A percentile compares a stretch with the other conserved stretches of the same genome.
Evolutionary conservation across 2,888 invertebrate species (phyloP).

Genomic region (Polydrusus pterygomalis): DNA sequence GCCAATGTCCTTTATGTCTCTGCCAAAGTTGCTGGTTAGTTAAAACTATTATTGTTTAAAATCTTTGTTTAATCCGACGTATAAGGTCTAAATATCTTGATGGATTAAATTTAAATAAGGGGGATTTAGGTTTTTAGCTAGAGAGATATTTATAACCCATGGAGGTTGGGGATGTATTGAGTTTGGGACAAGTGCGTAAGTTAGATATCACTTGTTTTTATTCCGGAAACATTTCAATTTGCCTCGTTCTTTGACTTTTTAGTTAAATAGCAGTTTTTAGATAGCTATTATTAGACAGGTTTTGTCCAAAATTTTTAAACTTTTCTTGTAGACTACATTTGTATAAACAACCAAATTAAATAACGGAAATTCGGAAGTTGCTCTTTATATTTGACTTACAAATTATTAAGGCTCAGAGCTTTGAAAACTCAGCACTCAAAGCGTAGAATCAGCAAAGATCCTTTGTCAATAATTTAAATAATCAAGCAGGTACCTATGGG

Average conservation of each 20-base stretch:
- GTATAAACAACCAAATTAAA: slow-evolving; percentile 8
- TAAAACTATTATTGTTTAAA: too few relatives aligned
- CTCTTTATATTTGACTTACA: background rate
- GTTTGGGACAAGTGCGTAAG: too few relatives aligned
- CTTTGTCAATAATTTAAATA: slow-evolving; percentile 17
- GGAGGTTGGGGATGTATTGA: too few relatives aligned
- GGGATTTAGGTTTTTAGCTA: too few relatives aligned
- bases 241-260: slow-evolving; percentile 26
- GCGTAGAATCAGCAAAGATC: background rate
- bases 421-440: slow-evolving; percentile 6
- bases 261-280: slow-evolving; percentile 48
- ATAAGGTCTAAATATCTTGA: too few relatives aligned
- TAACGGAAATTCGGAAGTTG: background rate
- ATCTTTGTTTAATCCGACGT: too few relatives aligned
- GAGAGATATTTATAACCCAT: too few relatives aligned
- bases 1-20: too few relatives aligned
- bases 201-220: too few relatives aligned
- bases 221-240: too few relatives aligned
- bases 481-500: slow-evolving; percentile 2
- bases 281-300: slow-evolving; percentile 32
- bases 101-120: too few relatives aligned
- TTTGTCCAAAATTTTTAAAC: slow-evolving; percentile 22
- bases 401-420: background rate
- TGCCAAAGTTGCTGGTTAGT: too few relatives aligned
- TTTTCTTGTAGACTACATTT: slow-evolving; percentile 31